Evolutionary conservation across 2,797 vertebrate species (phyloP).

Genomic region (Mus spretus): DNA sequence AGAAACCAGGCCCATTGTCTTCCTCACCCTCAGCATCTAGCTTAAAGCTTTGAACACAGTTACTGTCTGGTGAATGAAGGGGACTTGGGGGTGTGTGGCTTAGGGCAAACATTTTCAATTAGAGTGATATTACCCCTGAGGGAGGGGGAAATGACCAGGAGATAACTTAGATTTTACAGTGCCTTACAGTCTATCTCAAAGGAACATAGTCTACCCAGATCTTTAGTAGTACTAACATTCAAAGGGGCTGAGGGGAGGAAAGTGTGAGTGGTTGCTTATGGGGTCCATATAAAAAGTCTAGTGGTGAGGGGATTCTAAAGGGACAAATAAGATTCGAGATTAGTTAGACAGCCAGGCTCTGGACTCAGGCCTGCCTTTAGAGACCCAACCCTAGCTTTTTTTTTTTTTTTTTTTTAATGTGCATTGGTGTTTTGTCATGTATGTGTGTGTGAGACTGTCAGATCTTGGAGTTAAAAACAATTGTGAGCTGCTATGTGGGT

Average conservation of each 20-base stretch:
- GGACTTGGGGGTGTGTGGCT: not conserved
- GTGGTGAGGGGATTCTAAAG: not conserved
- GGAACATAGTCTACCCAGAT: not conserved
- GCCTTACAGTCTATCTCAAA: not conserved
- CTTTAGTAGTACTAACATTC: not conserved
- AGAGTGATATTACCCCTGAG: not conserved
- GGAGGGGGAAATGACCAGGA: not conserved
- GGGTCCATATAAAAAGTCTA: not conserved
- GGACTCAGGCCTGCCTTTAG: not conserved
- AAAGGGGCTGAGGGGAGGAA: not conserved
- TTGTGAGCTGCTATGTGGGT: not conserved
- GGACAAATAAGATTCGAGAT: not conserved
- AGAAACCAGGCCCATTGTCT: not conserved
- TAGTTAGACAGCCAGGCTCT: not conserved
- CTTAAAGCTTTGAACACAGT: not conserved
- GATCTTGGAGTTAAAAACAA: not conserved
- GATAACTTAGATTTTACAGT: not conserved
- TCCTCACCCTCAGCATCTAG: not conserved
- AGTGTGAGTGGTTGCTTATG: not conserved
- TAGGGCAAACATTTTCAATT: conserved; percentile 2
- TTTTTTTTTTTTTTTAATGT: not conserved
- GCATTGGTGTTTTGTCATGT: not conserved
- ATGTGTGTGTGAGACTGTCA: not conserved
- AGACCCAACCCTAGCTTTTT: not conserved
- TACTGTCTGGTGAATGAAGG: not conserved